phyloP scores from a whole-genome alignment of 2,888 invertebrate genomes.

The Cryptocephalus primarius region DNA sequence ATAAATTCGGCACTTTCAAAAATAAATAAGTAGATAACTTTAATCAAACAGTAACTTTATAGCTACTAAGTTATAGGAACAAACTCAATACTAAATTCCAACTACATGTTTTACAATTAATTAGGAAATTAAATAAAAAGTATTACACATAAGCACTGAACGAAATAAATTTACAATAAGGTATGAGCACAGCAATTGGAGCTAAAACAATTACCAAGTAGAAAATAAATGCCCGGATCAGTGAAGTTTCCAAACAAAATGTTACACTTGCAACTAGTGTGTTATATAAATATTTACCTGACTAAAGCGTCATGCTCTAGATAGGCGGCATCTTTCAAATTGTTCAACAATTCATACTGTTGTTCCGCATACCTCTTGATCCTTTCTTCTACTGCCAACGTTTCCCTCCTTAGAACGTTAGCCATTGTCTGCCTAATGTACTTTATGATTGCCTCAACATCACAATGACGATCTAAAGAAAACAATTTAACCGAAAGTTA shows the following conservation, averaged over 20 bases:
- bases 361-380: conserved; percentile 65
- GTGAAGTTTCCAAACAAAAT: too few species aligned
- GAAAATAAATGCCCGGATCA: too few species aligned
- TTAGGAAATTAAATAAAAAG: not conserved
- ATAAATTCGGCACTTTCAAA: too few species aligned
- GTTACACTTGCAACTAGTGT: too few species aligned
- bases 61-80: too few species aligned
- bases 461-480: conserved; percentile 37
- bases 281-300: conserved; percentile 11
- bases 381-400: conserved; percentile 59
- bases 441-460: conserved; percentile 45
- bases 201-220: too few species aligned
- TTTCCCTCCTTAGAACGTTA: conserved; percentile 57
- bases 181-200: too few species aligned
- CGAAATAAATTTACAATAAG: conserved; percentile 2
- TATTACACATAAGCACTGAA: not conserved
- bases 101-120: too few species aligned
- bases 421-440: conserved; percentile 56
- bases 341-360: conserved; percentile 59
- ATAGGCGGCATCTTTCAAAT: conserved; percentile 53
- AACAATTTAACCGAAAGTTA: not conserved
- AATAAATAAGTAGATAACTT: too few species aligned
- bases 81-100: too few species aligned
- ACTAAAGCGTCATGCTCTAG: conserved; percentile 33
- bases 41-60: too few species aligned